phyloP scores from a whole-genome alignment of 2,888 invertebrate genomes.

The Plebejus melissa region DNA sequence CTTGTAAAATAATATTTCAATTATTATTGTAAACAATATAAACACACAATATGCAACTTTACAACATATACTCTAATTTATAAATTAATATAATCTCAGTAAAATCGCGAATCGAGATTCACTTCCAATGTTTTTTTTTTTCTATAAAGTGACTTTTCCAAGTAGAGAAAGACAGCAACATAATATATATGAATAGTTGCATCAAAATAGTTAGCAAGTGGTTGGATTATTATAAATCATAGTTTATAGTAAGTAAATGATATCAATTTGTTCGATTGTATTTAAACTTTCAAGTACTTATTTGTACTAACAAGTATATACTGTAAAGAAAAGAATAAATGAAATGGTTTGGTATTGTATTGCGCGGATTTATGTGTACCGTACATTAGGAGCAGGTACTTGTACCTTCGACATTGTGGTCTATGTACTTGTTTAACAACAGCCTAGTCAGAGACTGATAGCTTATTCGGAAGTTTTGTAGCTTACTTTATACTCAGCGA shows the following conservation, averaged over 20 bases:
- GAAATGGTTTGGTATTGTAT: neutral
- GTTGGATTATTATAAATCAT: neutral
- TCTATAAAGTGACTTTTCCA: neutral
- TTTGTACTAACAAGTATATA: neutral
- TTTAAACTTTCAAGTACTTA: neutral
- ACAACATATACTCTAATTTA: neutral
- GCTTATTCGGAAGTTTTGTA: neutral
- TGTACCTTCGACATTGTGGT: slow-evolving; percentile 37
- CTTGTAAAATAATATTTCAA: neutral
- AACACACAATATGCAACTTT: neutral
- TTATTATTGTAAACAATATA: neutral
- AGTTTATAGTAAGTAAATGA: neutral
- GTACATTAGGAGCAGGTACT: neutral
- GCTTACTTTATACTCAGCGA: neutral
- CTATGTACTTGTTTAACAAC: neutral
- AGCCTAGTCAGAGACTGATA: neutral
- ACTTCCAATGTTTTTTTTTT: neutral
- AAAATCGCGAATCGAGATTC: neutral
- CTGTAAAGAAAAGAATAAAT: slow-evolving; percentile 26
- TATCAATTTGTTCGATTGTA: neutral
- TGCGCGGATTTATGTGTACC: neutral
- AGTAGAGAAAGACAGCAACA: neutral
- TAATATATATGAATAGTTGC: neutral
- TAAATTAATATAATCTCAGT: neutral
- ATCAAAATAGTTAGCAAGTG: neutral